Conservation (phyloP, 2,797 vertebrate species). For the Macropus fuliginosus region DNA sequence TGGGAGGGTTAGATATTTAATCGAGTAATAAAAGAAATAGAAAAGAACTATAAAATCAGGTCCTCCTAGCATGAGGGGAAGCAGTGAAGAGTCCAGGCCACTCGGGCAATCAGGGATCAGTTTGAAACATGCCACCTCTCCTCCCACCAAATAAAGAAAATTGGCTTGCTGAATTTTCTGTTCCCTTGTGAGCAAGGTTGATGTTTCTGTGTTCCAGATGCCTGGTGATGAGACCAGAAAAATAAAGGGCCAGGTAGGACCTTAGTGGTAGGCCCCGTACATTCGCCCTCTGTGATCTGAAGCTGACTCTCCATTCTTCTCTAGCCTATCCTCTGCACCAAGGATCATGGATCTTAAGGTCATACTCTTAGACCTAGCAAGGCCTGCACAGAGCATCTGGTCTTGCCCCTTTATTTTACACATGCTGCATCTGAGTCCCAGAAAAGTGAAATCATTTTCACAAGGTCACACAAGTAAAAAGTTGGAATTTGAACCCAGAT, state of each 20-base stretch:
- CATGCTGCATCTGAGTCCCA: fast-evolving
- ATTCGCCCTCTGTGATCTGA: not conserved
- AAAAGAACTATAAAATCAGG: slow-evolving; percentile 35
- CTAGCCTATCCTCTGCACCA: too few species aligned
- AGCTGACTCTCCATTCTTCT: too few species aligned
- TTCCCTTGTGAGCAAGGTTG: not conserved
- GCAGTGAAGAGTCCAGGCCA: not conserved
- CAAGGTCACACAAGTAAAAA: not conserved
- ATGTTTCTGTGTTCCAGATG: not conserved
- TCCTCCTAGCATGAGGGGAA: not conserved
- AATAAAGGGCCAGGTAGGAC: not conserved
- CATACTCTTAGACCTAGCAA: not conserved
- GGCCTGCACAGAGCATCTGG: not conserved
- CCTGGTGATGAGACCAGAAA: not conserved
- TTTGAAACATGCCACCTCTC: not conserved
- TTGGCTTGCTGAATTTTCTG: not conserved
- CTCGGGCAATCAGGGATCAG: too few species aligned
- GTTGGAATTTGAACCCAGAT: too few species aligned
- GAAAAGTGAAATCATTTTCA: not conserved
- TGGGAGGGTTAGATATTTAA: not conserved
- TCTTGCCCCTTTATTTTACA: not conserved
- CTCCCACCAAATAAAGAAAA: not conserved
- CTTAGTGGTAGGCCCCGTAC: not conserved
- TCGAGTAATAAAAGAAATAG: not conserved
- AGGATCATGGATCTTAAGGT: too few species aligned